Base-by-base conservation (phyloP, 2,888 invertebrate genomes). In the Anthophora plumipes region DNA sequence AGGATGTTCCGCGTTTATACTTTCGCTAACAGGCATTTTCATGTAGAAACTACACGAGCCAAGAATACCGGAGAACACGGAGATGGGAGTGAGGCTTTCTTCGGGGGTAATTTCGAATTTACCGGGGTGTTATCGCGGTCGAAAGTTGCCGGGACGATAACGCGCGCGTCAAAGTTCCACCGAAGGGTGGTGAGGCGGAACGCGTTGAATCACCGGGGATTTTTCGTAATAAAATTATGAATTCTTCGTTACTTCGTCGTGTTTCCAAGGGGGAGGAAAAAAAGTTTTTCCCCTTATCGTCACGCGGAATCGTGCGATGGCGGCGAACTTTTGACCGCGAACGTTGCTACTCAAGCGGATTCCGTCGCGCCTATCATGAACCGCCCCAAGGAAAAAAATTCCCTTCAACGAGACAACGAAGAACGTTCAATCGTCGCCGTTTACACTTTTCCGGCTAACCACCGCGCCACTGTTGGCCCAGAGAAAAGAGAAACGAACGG, bases 401-500 rank as follows among this genome's bases (percentile, higher is more conserved):
- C 75, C 59, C 69, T 68, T 77, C 71, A 77, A 77, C 72, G 54
- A 43, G 63, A 63, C 61, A 61, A 75, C 60, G 52, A 41, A 57
- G 37, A 60, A 59, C 54, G 78, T 82, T 85, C 72, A 77, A 82
- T 79, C 83, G 75, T 61, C 76, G 77, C 60, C 80, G n/a, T n/a
- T 85, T 87, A 87, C 83, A 79, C 54, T 79, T 74, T n/a, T n/a
- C n/a, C 52, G 82, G 68, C 64, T 77, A 85, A 87, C 85, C 87
- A 64, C 61, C 80, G 74, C 72, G 71, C n/a, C n/a, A 64, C n/a
- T 50, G 12, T 50, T 17, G 37, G 12, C 5, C 6, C 9, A 25
- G 43, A 11, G 50, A 31, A 52, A 41, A 66, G 12, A 46, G 57
- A 7, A 59, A 31, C 48, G 68, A 60, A 71, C 70, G 82, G 87